Evolutionary conservation across 2,113 vertebrate genomes (phyloP).

Genomic region (Plestiodon gilberti): DNA sequence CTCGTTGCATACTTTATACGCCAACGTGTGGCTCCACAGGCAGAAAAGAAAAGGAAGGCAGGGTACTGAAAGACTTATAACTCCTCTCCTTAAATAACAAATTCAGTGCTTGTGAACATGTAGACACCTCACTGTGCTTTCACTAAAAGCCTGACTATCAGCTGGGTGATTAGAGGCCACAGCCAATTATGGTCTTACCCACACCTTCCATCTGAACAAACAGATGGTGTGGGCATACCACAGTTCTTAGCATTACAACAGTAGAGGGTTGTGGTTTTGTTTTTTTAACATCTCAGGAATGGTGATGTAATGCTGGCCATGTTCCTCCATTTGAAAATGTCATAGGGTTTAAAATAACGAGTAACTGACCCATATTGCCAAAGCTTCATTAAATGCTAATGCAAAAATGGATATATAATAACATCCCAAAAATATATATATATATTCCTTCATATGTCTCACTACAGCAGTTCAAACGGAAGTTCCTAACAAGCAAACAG

Average conservation of each 20-base stretch:
- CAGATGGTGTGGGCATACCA: not conserved
- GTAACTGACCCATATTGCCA: not conserved
- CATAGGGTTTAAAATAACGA: not conserved
- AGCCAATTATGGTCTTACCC: not conserved
- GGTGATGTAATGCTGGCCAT: not conserved
- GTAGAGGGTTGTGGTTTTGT: no score
- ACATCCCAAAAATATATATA: no score
- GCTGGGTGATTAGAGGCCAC: not conserved
- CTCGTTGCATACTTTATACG: conserved; percentile 3
- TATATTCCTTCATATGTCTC: no score
- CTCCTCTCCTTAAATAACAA: not conserved
- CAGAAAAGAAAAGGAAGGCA: not conserved
- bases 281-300: not conserved
- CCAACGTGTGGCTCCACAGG: not conserved
- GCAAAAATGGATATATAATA: not conserved
- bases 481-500: no score
- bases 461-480: no score
- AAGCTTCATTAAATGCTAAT: not conserved
- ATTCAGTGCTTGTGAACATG: not conserved
- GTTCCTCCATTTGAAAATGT: not conserved
- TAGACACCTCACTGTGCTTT: not conserved
- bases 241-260: not conserved
- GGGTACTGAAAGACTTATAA: not conserved
- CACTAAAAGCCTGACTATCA: no score
- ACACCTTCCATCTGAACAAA: rapidly evolving